Conservation (phyloP, 2,113 vertebrate genomes). For the Centropus unirufus region DNA sequence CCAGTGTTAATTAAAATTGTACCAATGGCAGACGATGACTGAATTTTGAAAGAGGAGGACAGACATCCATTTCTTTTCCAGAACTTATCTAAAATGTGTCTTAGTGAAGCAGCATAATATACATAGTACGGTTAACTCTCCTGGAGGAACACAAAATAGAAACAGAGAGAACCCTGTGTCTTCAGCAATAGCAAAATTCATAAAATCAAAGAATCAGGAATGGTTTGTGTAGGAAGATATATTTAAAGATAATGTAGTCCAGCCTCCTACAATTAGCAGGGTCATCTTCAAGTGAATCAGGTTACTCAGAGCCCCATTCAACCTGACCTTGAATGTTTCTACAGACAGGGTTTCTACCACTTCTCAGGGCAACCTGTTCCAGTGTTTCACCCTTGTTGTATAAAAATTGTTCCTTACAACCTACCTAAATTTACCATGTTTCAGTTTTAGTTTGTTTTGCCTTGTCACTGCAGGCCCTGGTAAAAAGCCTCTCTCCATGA, state of each 20-base stretch:
- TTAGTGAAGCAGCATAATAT: not conserved
- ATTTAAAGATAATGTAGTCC: not conserved
- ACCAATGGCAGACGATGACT: rapidly evolving
- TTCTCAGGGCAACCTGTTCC: not conserved
- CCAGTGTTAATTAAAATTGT: not conserved
- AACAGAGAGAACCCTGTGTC: not conserved
- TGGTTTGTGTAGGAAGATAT: not conserved
- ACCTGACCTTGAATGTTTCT: not conserved
- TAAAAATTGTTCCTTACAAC: too few relatives aligned
- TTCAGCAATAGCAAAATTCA: not conserved
- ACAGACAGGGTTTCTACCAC: not conserved
- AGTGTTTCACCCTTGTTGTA: too few relatives aligned
- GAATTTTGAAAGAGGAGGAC: not conserved
- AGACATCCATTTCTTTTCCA: not conserved
- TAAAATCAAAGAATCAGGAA: not conserved
- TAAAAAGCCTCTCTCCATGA: too few relatives aligned
- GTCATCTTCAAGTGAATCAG: not conserved
- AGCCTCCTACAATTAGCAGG: rapidly evolving
- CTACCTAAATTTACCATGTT: too few relatives aligned
- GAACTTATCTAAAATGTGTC: not conserved
- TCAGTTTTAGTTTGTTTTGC: too few relatives aligned
- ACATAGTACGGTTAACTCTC: not conserved
- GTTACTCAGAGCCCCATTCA: not conserved
- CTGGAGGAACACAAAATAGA: not conserved
- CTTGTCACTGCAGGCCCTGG: too few relatives aligned